Evolutionary conservation across 2,888 invertebrate species (phyloP).

Genomic region (Tridacna crocea): DNA sequence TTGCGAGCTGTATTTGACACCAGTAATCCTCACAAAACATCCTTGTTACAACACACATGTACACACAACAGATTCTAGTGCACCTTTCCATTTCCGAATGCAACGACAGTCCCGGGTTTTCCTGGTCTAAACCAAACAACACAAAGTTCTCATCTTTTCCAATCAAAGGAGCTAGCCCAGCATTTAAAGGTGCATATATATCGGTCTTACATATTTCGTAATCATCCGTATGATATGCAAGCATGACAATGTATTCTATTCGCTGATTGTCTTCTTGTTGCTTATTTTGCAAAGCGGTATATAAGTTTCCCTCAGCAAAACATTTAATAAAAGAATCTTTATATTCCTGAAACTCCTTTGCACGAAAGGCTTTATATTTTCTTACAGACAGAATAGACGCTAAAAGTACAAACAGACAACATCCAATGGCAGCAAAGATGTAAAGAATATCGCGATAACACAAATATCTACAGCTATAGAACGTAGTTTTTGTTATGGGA

Average conservation of each 20-base stretch:
- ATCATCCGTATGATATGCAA: constrained; percentile 6
- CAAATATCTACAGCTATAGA: neutral
- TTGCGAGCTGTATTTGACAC: constrained; percentile 18
- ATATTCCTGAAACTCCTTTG: neutral
- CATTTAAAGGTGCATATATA: neutral
- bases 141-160: neutral
- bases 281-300: neutral
- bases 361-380: neutral
- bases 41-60: constrained; percentile 12
- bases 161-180: neutral
- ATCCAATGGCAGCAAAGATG: neutral
- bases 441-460: neutral
- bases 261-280: neutral
- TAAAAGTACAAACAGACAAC: neutral
- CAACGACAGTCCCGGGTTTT: constrained; percentile 2
- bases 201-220: constrained; percentile 3
- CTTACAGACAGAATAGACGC: neutral
- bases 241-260: neutral
- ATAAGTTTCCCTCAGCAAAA: neutral
- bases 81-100: constrained; percentile 18
- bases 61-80: constrained; percentile 3
- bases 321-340: neutral
- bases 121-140: neutral
- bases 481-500: neutral
- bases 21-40: constrained; percentile 15